phyloP scores from a whole-genome alignment of 2,888 invertebrate species.

The Habrosyne pyritoides region DNA sequence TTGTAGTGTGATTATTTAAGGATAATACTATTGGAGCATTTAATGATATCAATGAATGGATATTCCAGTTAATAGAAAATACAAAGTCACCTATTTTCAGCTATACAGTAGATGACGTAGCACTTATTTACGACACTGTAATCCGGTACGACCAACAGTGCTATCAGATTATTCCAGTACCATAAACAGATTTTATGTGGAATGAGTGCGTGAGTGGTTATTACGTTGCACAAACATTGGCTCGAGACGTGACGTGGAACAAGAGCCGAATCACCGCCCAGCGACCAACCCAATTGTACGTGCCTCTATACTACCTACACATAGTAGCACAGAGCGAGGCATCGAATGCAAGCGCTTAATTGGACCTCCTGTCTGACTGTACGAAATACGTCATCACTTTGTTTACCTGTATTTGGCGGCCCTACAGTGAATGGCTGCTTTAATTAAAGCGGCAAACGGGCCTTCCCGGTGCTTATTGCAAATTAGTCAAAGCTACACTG shows the following conservation, averaged over 20 bases:
- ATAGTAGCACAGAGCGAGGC: background rate
- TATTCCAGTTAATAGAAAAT: slow-evolving; percentile 11
- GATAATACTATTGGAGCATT: background rate
- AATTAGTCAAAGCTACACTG: slow-evolving; percentile 36
- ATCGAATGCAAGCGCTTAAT: slow-evolving; percentile 5
- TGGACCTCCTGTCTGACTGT: background rate
- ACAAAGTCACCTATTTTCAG: slow-evolving; percentile 6
- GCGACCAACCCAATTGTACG: background rate
- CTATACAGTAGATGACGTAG: background rate
- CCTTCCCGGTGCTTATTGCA: slow-evolving; percentile 17
- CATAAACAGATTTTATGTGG: slow-evolving; percentile 23
- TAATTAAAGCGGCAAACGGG: slow-evolving; percentile 27
- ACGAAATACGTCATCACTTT: slow-evolving; percentile 15
- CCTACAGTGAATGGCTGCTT: slow-evolving; percentile 17
- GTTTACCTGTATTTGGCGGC: slow-evolving; percentile 12
- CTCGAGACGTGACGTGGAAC: slow-evolving; percentile 9
- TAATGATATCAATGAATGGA: background rate
- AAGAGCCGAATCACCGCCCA: background rate
- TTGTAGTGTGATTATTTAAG: no score
- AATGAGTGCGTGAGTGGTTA: slow-evolving; percentile 22
- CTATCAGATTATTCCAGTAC: slow-evolving; percentile 19
- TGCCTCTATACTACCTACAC: background rate
- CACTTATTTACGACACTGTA: slow-evolving; percentile 5
- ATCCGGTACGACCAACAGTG: slow-evolving; percentile 6
- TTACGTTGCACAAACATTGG: slow-evolving; percentile 28